Percentiles rank a stretch among this genome's conserved stretches.
phyloP scores from a whole-genome alignment of 2,888 invertebrate genomes.

The Neoscelio sp. region DNA sequence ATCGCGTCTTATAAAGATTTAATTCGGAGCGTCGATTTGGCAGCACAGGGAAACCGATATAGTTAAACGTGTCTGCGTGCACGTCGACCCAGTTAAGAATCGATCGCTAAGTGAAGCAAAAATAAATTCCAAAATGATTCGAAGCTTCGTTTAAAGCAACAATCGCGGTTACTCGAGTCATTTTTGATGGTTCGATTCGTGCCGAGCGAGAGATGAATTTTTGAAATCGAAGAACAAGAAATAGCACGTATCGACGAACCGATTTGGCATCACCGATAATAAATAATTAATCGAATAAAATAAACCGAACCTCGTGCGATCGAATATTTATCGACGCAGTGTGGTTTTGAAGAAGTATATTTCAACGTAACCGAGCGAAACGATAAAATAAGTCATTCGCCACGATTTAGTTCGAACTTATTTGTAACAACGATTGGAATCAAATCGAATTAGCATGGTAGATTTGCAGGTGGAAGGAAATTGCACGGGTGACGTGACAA shows the following conservation, averaged over 20 bases:
- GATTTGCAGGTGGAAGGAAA: slow-evolving; percentile 61
- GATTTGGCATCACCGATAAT: too few species aligned
- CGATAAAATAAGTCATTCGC: slow-evolving; percentile 35
- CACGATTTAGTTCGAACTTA: slow-evolving; percentile 32
- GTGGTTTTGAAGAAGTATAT: too few species aligned
- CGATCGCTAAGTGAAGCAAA: slow-evolving; percentile 54
- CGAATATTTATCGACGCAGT: too few species aligned
- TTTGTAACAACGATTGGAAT: slow-evolving; percentile 47
- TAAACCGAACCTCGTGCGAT: too few species aligned
- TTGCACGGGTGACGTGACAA: slow-evolving; percentile 52
- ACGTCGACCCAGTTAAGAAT: slow-evolving; percentile 48
- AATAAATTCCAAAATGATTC: slow-evolving; percentile 50
- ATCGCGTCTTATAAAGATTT: slow-evolving; percentile 59
- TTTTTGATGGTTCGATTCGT: too few species aligned
- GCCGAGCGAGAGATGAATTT: too few species aligned
- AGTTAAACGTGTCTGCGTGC: slow-evolving; percentile 42
- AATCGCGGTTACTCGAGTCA: too few species aligned
- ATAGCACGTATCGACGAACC: too few species aligned
- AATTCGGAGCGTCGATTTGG: slow-evolving; percentile 58
- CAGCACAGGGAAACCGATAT: slow-evolving; percentile 32
- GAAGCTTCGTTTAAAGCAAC: not conserved
- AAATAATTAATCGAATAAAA: too few species aligned
- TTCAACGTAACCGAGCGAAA: not conserved
- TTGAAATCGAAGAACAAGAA: too few species aligned
- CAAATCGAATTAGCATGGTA: slow-evolving; percentile 55